Conservation (phyloP, 2,888 invertebrate genomes). For the Augiades crinisus region DNA sequence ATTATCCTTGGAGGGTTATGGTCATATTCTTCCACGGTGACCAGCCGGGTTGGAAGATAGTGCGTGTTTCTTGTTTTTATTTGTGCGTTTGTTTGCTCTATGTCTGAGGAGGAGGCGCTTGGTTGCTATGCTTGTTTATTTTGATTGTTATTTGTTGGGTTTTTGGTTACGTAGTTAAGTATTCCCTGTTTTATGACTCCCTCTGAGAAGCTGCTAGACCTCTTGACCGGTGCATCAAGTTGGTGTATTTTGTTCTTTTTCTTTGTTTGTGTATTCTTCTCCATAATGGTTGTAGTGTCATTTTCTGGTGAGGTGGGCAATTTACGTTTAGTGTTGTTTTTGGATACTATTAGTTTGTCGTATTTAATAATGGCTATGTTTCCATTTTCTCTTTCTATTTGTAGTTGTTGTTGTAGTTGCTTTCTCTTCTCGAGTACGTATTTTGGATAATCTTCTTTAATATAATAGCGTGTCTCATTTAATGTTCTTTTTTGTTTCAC, state of each 20-base stretch:
- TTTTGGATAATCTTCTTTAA: conserved; percentile 29
- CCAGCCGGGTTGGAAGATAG: conserved; percentile 14
- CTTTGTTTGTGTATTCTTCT: too few relatives aligned
- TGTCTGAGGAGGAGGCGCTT: too few relatives aligned
- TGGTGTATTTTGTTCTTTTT: too few relatives aligned
- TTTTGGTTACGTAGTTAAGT: too few relatives aligned
- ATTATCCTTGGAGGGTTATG: conserved; percentile 29
- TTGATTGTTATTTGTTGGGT: too few relatives aligned
- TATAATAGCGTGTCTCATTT: conserved; percentile 14
- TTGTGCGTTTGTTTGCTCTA: too few relatives aligned
- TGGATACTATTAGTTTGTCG: conserved; percentile 19
- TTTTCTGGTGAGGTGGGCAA: neutral
- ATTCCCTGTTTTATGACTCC: too few relatives aligned
- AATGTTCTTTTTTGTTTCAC: neutral
- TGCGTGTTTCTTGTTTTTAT: too few relatives aligned
- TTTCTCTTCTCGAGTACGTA: conserved; percentile 26
- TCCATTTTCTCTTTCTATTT: conserved; percentile 27
- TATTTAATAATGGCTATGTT: conserved; percentile 30
- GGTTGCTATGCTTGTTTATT: too few relatives aligned
- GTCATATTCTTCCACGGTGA: conserved; percentile 23
- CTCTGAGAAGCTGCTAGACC: too few relatives aligned
- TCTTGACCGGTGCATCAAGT: too few relatives aligned
- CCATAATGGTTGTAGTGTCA: too few relatives aligned
- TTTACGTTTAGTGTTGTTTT: conserved; percentile 20
- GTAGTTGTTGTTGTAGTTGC: conserved; percentile 26